Base-by-base conservation (phyloP, 2,888 invertebrate genomes). In the Parthenolecanium corni region DNA sequence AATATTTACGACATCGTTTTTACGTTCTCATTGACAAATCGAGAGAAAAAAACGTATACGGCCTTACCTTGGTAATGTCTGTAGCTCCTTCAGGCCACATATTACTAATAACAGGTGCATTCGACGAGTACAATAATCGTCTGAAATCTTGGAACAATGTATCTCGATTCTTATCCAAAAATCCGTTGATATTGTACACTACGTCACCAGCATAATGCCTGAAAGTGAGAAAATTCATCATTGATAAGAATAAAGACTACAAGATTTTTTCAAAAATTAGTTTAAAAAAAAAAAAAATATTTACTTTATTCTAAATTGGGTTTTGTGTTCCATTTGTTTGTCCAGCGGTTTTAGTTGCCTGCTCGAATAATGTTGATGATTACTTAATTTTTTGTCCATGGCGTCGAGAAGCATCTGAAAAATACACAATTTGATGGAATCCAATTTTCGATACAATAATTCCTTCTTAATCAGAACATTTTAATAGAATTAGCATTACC, bases 1-100 rank as follows among this genome's bases (percentile, higher is more conserved):
- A 16, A 16, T 31, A n/a, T n/a, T n/a, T n/a, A n/a, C n/a, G n/a
- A n/a, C n/a, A n/a, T n/a, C n/a, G n/a, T n/a, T n/a, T n/a, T n/a
- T n/a, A n/a, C n/a, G n/a, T n/a, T n/a, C 12, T 44, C 31, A 31
- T 9, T 31, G 9, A 31, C 4, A 31, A 18, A 18, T 20, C 4
- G 11, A 38, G 23, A 52, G 9, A 25, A 52, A n/a, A 9, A 3
- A 52, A 52, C 51, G 5, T 2, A 25, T 16, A 25, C 18, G n/a
- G 36, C 38, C 56, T 36, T 78, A 86, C 82, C 80, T 87, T 83
- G 42, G 83, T 83, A 69, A 96, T 90, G 70, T 91, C 82, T 70
- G 87, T 84, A 23, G 88, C 89, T 25, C 97, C 97, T 74, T 97
- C 97, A 0, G 95, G 96, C 94, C 95, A 97, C 93, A 97, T 94